phyloP scores from a whole-genome alignment of 1,140 invertebrate species.

The Eupeodes corollae region DNA sequence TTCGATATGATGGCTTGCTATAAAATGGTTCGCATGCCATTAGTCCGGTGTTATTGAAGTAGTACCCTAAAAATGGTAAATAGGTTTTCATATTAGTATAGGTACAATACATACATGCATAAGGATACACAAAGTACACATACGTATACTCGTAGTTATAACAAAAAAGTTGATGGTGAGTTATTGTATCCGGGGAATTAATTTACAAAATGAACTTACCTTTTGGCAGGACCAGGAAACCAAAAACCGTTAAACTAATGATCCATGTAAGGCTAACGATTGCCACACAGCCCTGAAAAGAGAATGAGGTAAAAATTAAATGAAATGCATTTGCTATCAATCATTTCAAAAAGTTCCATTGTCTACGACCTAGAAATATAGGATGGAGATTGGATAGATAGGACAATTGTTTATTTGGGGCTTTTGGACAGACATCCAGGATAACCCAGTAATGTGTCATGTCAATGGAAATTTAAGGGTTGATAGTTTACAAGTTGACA shows the following conservation, averaged over 20 bases:
- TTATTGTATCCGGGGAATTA: neutral
- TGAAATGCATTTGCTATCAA: no score
- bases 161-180: neutral
- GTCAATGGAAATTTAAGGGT: no score
- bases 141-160: neutral
- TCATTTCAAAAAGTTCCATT: no score
- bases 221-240: conserved; percentile 62
- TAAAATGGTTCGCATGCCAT: conserved; percentile 80
- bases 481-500: no score
- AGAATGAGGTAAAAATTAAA: conserved; percentile 1
- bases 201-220: conserved; percentile 37
- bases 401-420: no score
- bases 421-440: no score
- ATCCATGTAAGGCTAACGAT: conserved; percentile 73
- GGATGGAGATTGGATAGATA: no score
- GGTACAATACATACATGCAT: no score
- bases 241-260: conserved; percentile 65
- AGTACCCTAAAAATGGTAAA: conserved; percentile 47
- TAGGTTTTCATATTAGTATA: neutral
- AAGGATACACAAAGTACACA: neutral
- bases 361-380: no score
- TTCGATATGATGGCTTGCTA: conserved; percentile 57
- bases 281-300: conserved; percentile 63
- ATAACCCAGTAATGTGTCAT: no score
- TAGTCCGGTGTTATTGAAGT: conserved; percentile 72